A percentile compares a stretch with the other conserved stretches of the same genome.
phyloP scores from a whole-genome alignment of 2,888 invertebrate genomes.

The Pristionchus mayeri region DNA sequence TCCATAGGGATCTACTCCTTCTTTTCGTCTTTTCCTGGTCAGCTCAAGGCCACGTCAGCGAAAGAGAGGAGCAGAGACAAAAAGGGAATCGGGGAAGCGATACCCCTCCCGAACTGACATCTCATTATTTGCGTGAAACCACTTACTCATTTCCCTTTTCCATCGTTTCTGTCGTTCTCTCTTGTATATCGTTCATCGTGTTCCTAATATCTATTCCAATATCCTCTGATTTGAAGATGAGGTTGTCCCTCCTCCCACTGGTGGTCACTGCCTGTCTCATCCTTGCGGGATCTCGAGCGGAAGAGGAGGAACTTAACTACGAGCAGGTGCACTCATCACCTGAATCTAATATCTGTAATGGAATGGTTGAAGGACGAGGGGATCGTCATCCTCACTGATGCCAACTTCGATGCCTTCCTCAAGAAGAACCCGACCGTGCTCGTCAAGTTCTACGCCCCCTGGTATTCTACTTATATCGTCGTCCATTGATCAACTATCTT shows the following conservation, averaged over 20 bases:
- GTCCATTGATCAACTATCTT: no score
- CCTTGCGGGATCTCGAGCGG: constrained; percentile 45
- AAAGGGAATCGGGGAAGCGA: constrained; percentile 9
- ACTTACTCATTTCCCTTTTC: constrained; percentile 15
- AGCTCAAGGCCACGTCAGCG: constrained; percentile 49
- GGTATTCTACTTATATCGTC: constrained; percentile 75
- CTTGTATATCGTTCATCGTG: not conserved
- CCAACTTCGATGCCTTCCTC: constrained; percentile 74
- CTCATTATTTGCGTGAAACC: constrained; percentile 27
- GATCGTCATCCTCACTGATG: constrained; percentile 71
- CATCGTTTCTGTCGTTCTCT: no score
- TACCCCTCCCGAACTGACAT: not conserved
- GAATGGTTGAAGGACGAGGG: constrained; percentile 57
- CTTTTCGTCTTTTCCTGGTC: constrained; percentile 27
- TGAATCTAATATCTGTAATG: not conserved
- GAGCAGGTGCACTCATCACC: constrained; percentile 25
- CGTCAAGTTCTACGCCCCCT: constrained; percentile 82
- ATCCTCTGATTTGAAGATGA: constrained; percentile 51
- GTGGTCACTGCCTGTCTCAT: constrained; percentile 42
- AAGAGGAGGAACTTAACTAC: constrained; percentile 58
- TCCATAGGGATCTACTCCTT: not conserved
- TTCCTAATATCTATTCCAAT: not conserved
- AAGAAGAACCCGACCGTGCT: constrained; percentile 77
- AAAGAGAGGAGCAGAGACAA: constrained; percentile 21
- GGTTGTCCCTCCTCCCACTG: constrained; percentile 48